phyloP scores from a whole-genome alignment of 2,797 vertebrate genomes.

The Galago senegalensis region DNA sequence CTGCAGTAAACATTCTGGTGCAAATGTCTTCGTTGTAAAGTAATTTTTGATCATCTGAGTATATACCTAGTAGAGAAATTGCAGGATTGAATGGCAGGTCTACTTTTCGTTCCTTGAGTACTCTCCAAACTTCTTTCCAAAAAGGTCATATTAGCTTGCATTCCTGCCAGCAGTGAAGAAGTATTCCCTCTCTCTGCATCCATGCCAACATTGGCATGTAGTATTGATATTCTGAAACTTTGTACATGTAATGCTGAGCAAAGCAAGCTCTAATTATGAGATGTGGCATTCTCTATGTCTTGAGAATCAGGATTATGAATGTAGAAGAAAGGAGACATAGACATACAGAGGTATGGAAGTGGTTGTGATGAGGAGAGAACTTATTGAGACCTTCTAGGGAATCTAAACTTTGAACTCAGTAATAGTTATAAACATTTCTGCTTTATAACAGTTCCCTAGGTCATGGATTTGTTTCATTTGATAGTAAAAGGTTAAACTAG shows the following conservation, averaged over 20 bases:
- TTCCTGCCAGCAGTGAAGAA: no score
- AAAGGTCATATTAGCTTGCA: no score
- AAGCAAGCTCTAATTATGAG: neutral
- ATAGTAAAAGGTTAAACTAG: slow-evolving; percentile 15
- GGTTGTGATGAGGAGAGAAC: neutral
- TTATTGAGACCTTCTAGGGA: neutral
- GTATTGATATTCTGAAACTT: neutral
- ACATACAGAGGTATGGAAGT: neutral
- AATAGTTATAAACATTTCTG: neutral
- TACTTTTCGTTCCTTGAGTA: no score
- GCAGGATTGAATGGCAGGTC: no score
- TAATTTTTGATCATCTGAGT: no score
- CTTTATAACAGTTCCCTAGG: neutral
- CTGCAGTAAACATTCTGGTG: no score
- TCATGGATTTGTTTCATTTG: slow-evolving; percentile 15
- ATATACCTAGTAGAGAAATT: no score
- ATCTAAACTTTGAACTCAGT: neutral
- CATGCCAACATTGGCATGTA: neutral
- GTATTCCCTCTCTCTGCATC: no score
- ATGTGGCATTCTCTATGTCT: neutral
- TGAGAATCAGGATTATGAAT: neutral
- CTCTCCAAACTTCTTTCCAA: no score
- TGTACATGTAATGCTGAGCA: neutral
- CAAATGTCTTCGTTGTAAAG: no score
- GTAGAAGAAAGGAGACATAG: neutral